Conservation (phyloP, 2,113 vertebrate genomes). For the Melanostigma gelatinosum region DNA sequence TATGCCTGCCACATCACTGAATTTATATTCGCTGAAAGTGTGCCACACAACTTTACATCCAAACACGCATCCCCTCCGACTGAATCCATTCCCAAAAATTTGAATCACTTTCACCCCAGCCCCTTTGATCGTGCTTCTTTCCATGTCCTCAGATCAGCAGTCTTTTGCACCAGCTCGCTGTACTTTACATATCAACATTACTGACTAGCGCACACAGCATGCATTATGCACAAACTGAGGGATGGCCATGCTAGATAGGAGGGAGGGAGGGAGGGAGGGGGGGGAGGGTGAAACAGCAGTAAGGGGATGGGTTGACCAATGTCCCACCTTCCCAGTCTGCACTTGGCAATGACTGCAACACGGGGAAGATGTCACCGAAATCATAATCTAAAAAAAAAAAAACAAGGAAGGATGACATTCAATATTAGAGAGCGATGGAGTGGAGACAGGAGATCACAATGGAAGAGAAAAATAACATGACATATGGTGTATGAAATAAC, state of each 20-base stretch:
- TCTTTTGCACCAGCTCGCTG: slow-evolving; percentile 13
- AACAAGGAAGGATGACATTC: slow-evolving; percentile 90
- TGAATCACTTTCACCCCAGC: not conserved
- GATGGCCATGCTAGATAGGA: slow-evolving; percentile 84
- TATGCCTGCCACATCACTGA: not conserved
- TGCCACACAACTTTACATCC: not conserved
- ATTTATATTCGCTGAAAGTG: not conserved
- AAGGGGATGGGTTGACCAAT: slow-evolving; percentile 80
- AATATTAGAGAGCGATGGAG: slow-evolving; percentile 60
- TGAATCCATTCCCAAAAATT: not conserved
- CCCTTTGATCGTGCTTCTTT: not conserved
- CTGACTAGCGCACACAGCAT: slow-evolving; percentile 38
- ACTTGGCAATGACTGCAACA: slow-evolving; percentile 97
- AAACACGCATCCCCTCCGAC: not conserved
- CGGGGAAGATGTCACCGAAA: slow-evolving; percentile 99
- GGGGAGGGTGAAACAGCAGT: slow-evolving; percentile 23
- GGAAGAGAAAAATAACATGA: slow-evolving; percentile 58
- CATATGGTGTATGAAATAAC: slow-evolving; percentile 41
- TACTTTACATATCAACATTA: slow-evolving; percentile 5
- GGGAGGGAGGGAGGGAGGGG: too few relatives aligned
- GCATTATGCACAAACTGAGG: slow-evolving; percentile 57
- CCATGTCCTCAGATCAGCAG: not conserved
- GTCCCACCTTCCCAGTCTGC: slow-evolving; percentile 99
- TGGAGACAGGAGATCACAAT: slow-evolving; percentile 44
- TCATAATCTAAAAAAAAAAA: slow-evolving; percentile 98